Percentiles rank a stretch among this genome's conserved stretches.
These are phyloP conservation scores for Orestias chungarensis DNA, from an alignment of 2,797 vertebrate species.

Conservation along the genomic window DNA sequence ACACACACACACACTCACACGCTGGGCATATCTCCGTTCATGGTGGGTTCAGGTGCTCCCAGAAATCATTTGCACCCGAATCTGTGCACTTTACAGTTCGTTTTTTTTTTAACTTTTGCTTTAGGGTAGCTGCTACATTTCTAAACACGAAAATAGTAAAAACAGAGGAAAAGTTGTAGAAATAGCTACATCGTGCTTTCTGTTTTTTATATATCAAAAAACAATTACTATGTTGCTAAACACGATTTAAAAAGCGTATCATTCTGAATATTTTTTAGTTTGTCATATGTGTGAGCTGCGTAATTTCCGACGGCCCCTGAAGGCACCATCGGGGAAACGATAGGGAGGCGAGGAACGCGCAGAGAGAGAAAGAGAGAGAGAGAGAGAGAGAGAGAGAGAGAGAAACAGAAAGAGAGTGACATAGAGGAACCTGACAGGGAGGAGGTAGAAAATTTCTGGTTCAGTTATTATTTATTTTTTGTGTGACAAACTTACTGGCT, in stretches of 20 bases:
- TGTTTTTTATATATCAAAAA: no score
- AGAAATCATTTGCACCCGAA: not conserved
- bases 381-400: slow-evolving; percentile 51
- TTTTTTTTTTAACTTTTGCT: not conserved
- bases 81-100: not conserved
- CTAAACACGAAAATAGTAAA: no score
- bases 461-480: slow-evolving; percentile 32
- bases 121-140: no score
- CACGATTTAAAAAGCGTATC: no score
- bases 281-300: not conserved
- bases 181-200: no score
- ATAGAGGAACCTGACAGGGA: slow-evolving; percentile 47
- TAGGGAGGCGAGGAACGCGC: slow-evolving; percentile 52
- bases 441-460: slow-evolving; percentile 65
- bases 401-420: slow-evolving; percentile 63
- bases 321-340: slow-evolving; percentile 78
- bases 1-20: not conserved
- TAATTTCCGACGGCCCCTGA: slow-evolving; percentile 54
- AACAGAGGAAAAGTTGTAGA: no score
- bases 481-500: slow-evolving; percentile 17
- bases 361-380: slow-evolving; percentile 41
- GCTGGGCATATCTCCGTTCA: slow-evolving; percentile 38
- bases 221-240: no score
- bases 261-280: not conserved
- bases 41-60: slow-evolving; percentile 50